phyloP scores from a whole-genome alignment of 30 jellyfish, hydroid and myxozoan genomes.

The Nemopilema nomurai region DNA sequence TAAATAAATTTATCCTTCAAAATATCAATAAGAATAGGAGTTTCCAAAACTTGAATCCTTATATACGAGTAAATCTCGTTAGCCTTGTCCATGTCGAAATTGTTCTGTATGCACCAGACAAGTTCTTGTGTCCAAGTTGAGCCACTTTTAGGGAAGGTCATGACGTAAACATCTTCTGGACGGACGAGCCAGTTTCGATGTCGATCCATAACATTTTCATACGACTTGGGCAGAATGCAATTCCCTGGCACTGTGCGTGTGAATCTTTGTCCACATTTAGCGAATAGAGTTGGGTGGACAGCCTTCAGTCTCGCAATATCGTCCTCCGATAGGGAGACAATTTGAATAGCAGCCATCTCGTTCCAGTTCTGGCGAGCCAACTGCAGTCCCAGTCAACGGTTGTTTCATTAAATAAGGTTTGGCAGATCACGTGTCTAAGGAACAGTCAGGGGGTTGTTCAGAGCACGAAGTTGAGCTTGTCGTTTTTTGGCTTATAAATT shows the following conservation, averaged over 20 bases:
- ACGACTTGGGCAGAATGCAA: background rate
- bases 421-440: too few relatives aligned
- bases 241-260: background rate
- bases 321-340: background rate
- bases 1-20: background rate
- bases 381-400: too few relatives aligned
- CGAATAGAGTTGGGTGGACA: background rate
- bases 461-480: too few relatives aligned
- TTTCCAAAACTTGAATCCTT: background rate
- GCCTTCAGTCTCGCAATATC: background rate
- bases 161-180: slow-evolving; percentile 16
- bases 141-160: slow-evolving; percentile 30
- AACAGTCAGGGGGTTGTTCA: too few relatives aligned
- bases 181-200: slow-evolving; percentile 1
- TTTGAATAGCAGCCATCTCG: background rate
- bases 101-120: slow-evolving; percentile 39
- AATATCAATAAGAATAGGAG: background rate
- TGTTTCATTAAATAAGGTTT: too few relatives aligned
- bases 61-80: background rate
- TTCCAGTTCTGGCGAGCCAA: too few relatives aligned
- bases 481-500: too few relatives aligned
- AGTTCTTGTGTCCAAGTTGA: slow-evolving; percentile 50
- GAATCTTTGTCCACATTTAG: background rate
- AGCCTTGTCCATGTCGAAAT: slow-evolving; percentile 6
- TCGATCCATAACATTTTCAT: background rate